These are phyloP conservation scores for Morpho achilles DNA, from an alignment of 2,888 invertebrate genomes.

Conservation along the genomic window DNA sequence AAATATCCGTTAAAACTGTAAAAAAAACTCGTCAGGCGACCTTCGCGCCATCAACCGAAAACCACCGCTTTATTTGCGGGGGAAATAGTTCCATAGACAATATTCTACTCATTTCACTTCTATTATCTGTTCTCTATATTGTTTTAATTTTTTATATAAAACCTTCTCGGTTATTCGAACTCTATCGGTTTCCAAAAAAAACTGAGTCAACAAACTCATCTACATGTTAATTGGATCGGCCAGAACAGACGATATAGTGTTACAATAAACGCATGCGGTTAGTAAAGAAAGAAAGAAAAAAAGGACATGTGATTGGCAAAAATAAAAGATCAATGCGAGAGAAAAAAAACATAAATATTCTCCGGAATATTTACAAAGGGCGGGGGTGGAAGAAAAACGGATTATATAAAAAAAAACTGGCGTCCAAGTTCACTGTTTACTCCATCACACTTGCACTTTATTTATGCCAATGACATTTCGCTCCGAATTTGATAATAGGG, in stretches of 20 bases:
- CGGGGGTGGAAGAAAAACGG: conserved; percentile 38
- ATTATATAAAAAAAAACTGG: conserved; percentile 41
- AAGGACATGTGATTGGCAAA: conserved; percentile 75
- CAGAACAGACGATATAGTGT: not conserved
- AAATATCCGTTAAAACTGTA: conserved; percentile 73
- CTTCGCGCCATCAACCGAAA: conserved; percentile 67
- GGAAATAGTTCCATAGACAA: conserved; percentile 29
- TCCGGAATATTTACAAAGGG: conserved; percentile 62
- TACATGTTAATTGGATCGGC: no score
- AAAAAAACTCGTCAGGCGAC: conserved; percentile 67
- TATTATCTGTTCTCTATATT: not conserved
- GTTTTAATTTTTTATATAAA: no score
- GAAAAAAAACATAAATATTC: conserved; percentile 48
- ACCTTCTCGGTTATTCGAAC: no score
- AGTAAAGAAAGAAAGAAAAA: conserved; percentile 53
- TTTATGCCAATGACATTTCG: conserved; percentile 76
- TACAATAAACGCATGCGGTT: conserved; percentile 50
- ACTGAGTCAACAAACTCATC: no score
- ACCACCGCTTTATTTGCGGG: conserved; percentile 38
- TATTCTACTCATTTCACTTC: not conserved
- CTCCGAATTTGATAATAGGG: conserved; percentile 30
- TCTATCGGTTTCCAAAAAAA: no score
- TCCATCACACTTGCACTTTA: conserved; percentile 66
- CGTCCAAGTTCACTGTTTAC: conserved; percentile 63
- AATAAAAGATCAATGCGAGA: conserved; percentile 50